These are phyloP conservation scores for Thinocorus orbignyianus DNA, from an alignment of 2,113 vertebrate species.

Conservation along the genomic window DNA sequence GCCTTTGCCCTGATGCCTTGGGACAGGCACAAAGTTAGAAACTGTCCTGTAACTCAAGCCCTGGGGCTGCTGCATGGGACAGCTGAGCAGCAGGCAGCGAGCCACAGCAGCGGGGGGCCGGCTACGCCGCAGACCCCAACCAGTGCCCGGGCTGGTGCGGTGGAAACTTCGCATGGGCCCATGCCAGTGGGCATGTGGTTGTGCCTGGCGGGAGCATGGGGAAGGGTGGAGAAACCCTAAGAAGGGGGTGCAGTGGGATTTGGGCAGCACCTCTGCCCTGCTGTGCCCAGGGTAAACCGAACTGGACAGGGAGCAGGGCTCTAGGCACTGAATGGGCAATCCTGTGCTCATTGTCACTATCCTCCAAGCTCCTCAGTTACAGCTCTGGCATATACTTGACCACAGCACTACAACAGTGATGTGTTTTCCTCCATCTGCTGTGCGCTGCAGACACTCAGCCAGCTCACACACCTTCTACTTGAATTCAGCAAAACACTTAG, in stretches of 20 bases:
- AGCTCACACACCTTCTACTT: neutral
- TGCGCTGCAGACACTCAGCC: accelerated
- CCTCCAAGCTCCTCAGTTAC: neutral
- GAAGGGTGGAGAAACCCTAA: neutral
- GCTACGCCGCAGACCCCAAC: neutral
- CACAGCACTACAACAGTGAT: neutral
- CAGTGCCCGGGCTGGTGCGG: neutral
- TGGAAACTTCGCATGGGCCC: neutral
- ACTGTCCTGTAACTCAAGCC: conserved; percentile 90
- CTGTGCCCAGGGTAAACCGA: accelerated
- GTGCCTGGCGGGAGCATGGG: neutral
- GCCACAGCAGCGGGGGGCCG: conserved; percentile 64
- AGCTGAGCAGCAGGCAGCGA: conserved; percentile 83
- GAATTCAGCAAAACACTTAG: neutral
- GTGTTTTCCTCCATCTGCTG: neutral
- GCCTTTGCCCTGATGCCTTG: conserved; percentile 80
- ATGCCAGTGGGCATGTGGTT: neutral
- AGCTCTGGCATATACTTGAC: neutral
- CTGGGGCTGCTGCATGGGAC: conserved; percentile 76
- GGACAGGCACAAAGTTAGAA: conserved; percentile 91
- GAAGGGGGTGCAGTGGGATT: neutral
- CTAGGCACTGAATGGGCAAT: neutral
- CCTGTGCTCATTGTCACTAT: neutral
- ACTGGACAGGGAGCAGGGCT: accelerated
- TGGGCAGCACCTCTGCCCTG: neutral